These are phyloP conservation scores for Drosophila arawakana DNA, from an alignment of 1,140 invertebrate genomes.

Conservation along the genomic window DNA sequence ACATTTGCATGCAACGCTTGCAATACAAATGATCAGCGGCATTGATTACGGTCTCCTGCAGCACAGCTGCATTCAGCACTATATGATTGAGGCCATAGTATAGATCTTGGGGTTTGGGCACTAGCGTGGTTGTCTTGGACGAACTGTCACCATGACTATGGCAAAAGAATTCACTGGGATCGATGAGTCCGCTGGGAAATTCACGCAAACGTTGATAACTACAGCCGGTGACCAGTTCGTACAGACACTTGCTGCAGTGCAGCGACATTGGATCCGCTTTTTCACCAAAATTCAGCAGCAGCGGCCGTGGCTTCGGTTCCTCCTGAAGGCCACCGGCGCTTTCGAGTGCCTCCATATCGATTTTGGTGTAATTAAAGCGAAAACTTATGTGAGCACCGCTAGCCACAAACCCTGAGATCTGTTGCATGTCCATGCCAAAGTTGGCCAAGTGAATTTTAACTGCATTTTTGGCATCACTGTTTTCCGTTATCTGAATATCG, in stretches of 20 bases:
- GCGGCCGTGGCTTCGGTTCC: slow-evolving; percentile 21
- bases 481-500: slow-evolving; percentile 51
- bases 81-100: slow-evolving; percentile 74
- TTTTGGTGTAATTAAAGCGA: slow-evolving; percentile 61
- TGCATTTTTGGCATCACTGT: background rate
- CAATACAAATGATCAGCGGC: slow-evolving; percentile 63
- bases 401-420: slow-evolving; percentile 47
- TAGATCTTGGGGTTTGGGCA: slow-evolving; percentile 53
- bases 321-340: slow-evolving; percentile 15
- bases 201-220: slow-evolving; percentile 59
- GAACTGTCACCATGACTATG: slow-evolving; percentile 48
- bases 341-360: slow-evolving; percentile 50
- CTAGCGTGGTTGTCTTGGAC: slow-evolving; percentile 22
- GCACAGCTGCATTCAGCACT: slow-evolving; percentile 45
- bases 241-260: slow-evolving; percentile 43
- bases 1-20: slow-evolving; percentile 60
- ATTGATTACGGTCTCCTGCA: slow-evolving; percentile 17
- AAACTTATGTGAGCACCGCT: slow-evolving; percentile 50
- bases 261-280: slow-evolving; percentile 20
- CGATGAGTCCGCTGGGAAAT: slow-evolving; percentile 68
- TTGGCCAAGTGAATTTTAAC: slow-evolving; percentile 44
- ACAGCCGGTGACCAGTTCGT: slow-evolving; percentile 28
- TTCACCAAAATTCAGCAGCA: slow-evolving; percentile 36
- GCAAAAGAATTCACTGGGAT: slow-evolving; percentile 77
- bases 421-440: slow-evolving; percentile 58